Evolutionary conservation across 2,888 invertebrate species (phyloP).

Genomic region (Lepidocyrtinus sp.): DNA sequence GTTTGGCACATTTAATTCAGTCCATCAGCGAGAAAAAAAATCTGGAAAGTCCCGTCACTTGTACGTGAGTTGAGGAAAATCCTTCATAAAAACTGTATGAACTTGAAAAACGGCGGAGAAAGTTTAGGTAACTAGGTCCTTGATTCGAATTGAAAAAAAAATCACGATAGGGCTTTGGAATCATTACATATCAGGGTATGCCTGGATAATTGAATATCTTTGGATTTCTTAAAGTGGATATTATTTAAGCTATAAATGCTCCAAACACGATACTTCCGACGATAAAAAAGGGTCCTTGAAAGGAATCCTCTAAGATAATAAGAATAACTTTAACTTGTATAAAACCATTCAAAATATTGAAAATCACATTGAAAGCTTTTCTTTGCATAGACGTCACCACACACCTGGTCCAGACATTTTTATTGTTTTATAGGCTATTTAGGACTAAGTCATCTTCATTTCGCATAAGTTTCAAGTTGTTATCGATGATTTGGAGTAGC

Average conservation of each 20-base stretch:
- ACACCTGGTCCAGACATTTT: not conserved
- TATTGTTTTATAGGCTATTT: conserved; percentile 9
- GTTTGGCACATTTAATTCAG: too few relatives aligned
- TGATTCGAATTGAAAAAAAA: not conserved
- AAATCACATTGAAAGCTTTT: conserved; percentile 50
- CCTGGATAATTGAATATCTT: not conserved
- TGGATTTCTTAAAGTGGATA: conserved; percentile 16
- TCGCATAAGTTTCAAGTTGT: conserved; percentile 75
- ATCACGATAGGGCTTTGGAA: not conserved
- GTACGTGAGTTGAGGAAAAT: conserved; percentile 44
- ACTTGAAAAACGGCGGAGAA: not conserved
- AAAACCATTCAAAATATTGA: conserved; percentile 26
- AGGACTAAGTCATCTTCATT: conserved; percentile 62
- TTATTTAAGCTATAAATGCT: not conserved
- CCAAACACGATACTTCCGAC: not conserved
- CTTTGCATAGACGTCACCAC: not conserved
- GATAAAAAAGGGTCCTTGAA: not conserved
- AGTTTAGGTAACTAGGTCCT: not conserved
- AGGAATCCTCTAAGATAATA: not conserved
- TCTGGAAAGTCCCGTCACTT: conserved; percentile 52
- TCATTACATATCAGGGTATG: not conserved
- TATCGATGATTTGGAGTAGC: conserved; percentile 97
- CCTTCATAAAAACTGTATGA: conserved; percentile 42
- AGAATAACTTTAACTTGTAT: conserved; percentile 11
- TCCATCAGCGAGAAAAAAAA: conserved; percentile 8